Evolutionary conservation across 2,888 invertebrate species (phyloP).

Genomic region (Ectobius pallidus): DNA sequence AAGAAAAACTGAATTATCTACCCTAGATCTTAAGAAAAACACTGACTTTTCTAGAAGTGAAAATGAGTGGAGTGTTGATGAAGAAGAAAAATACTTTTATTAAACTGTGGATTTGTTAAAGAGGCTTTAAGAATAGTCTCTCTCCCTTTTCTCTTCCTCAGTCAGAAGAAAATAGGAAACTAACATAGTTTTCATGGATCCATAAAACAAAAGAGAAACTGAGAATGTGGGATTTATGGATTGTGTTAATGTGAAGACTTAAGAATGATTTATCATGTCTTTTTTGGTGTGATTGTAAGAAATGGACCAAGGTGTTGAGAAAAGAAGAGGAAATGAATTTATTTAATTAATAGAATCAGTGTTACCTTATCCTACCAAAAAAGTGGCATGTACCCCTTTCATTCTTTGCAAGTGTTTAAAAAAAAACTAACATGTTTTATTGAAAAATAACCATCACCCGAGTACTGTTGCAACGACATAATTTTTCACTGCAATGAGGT

Average conservation of each 20-base stretch:
- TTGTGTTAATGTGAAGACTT: too few relatives aligned
- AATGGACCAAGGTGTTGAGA: neutral
- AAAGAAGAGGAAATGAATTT: neutral
- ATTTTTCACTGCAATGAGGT: constrained; percentile 18
- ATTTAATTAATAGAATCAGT: constrained; percentile 4
- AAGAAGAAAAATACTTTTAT: too few relatives aligned
- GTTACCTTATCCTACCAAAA: neutral
- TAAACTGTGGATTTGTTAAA: too few relatives aligned
- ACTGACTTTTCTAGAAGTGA: neutral
- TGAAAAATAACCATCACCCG: neutral
- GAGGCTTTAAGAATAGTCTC: too few relatives aligned
- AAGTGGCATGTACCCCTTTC: neutral
- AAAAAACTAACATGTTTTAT: neutral
- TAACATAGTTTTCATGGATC: too few relatives aligned
- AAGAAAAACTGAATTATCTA: neutral
- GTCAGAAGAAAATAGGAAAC: too few relatives aligned
- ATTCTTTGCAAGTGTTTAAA: neutral
- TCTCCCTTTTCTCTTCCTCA: too few relatives aligned
- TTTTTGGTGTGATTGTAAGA: constrained; percentile 5
- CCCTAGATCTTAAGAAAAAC: neutral
- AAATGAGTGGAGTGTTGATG: neutral
- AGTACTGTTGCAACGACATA: constrained; percentile 14
- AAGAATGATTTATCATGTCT: neutral
- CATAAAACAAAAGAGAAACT: too few relatives aligned
- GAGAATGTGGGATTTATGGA: too few relatives aligned